These are phyloP conservation scores for Chrysochloris asiatica DNA, from an alignment of 2,113 vertebrate genomes.

Conservation along the genomic window DNA sequence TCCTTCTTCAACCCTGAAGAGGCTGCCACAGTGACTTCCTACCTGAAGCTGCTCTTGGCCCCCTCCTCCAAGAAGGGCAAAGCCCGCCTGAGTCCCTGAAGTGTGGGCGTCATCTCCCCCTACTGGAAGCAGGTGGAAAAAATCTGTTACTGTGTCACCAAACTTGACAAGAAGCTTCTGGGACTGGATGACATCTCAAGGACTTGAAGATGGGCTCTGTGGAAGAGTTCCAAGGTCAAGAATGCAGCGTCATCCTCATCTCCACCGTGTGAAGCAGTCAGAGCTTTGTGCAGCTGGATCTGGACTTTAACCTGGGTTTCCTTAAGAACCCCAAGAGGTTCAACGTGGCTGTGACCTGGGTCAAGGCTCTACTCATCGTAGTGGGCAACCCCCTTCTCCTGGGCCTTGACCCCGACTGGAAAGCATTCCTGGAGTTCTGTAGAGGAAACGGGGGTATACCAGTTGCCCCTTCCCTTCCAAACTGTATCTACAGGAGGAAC, in stretches of 20 bases:
- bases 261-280: slow-evolving; percentile 92
- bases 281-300: slow-evolving; percentile 83
- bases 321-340: slow-evolving; percentile 96
- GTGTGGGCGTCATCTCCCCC: slow-evolving; percentile 94
- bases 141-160: slow-evolving; percentile 88
- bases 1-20: slow-evolving; percentile 95
- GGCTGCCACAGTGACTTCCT: slow-evolving; percentile 87
- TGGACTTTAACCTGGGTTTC: slow-evolving; percentile 92
- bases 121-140: slow-evolving; percentile 99
- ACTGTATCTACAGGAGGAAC: slow-evolving; percentile 67
- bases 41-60: slow-evolving; percentile 90
- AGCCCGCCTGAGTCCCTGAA: slow-evolving; percentile 83
- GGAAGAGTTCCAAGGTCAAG: slow-evolving; percentile 98
- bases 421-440: slow-evolving; percentile 90
- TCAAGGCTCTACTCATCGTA: slow-evolving; percentile 93
- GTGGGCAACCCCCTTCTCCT: slow-evolving; percentile 93
- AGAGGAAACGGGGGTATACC: slow-evolving; percentile 80
- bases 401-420: slow-evolving; percentile 87
- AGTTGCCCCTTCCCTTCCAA: slow-evolving; percentile 82
- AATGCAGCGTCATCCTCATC: slow-evolving; percentile 92
- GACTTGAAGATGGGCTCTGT: slow-evolving; percentile 95
- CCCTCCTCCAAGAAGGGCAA: slow-evolving; percentile 83
- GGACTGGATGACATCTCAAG: slow-evolving; percentile 78
- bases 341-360: slow-evolving; percentile 95
- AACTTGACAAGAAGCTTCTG: slow-evolving; percentile 80